A percentile compares a stretch with the other conserved stretches of the same genome.
Evolutionary conservation across 2,888 invertebrate genomes (phyloP).

Genomic region (Pollenia angustigena): DNA sequence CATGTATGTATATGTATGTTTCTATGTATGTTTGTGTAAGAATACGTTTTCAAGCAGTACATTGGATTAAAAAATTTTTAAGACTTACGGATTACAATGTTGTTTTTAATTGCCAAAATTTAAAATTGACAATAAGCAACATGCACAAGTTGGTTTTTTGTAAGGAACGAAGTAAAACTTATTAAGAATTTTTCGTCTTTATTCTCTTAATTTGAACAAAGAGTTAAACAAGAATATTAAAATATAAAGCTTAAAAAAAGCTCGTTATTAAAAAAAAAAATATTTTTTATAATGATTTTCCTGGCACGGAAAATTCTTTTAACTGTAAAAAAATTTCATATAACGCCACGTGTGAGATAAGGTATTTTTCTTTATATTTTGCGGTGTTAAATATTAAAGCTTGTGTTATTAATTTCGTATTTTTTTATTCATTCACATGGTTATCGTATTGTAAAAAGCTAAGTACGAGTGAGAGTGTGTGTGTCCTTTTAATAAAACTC

Average conservation of each 20-base stretch:
- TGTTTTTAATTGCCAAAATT: constrained; percentile 59
- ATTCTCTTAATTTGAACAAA: constrained; percentile 5
- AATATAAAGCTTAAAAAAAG: constrained; percentile 12
- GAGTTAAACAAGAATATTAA: constrained; percentile 15
- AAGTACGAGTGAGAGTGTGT: background rate
- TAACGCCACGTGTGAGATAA: constrained; percentile 24
- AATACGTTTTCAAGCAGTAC: background rate
- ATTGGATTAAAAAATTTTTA: constrained; percentile 22
- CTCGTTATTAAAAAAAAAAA: constrained; percentile 16
- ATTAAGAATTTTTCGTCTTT: background rate
- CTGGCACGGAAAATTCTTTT: background rate
- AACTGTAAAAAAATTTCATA: constrained; percentile 9
- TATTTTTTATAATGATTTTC: background rate
- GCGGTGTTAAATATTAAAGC: constrained; percentile 13
- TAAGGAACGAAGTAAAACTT: background rate
- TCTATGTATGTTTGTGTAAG: background rate
- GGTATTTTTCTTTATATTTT: background rate
- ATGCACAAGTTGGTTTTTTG: constrained; percentile 18
- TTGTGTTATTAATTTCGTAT: constrained; percentile 8
- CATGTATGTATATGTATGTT: background rate
- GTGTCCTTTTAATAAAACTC: background rate
- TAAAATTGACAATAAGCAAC: constrained; percentile 48
- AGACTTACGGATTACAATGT: constrained; percentile 44
- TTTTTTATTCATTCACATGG: background rate
- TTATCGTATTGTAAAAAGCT: background rate